phyloP scores from a whole-genome alignment of 2,888 invertebrate genomes.

The Amaurobius ferox region DNA sequence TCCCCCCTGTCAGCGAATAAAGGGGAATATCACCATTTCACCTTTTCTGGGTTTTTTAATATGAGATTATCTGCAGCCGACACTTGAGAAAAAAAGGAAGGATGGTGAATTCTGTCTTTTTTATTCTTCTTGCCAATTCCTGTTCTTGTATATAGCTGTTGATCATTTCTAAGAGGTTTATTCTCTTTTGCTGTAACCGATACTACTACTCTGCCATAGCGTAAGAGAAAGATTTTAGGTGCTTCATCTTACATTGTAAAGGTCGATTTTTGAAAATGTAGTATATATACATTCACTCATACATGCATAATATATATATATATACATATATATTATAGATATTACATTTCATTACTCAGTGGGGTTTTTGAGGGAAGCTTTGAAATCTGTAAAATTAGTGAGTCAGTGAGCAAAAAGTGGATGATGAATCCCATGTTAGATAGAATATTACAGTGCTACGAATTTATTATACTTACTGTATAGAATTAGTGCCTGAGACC shows the following conservation, averaged over 20 bases:
- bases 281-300: constrained; percentile 52
- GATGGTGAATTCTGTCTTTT: constrained; percentile 72
- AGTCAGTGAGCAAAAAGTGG: constrained; percentile 19
- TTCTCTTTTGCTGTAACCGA: constrained; percentile 71
- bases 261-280: constrained; percentile 63
- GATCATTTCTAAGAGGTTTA: constrained; percentile 72
- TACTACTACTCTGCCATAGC: constrained; percentile 71
- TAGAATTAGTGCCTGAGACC: constrained; percentile 49
- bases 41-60: constrained; percentile 68
- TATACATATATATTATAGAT: constrained; percentile 54
- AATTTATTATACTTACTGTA: constrained; percentile 48
- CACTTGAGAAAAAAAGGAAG: constrained; percentile 62
- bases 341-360: constrained; percentile 63
- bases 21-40: constrained; percentile 72
- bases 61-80: constrained; percentile 1
- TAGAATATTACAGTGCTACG: constrained; percentile 48
- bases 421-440: constrained; percentile 46
- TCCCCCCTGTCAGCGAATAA: constrained; percentile 57
- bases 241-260: constrained; percentile 71
- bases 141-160: constrained; percentile 73
- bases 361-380: constrained; percentile 58
- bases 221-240: constrained; percentile 71
- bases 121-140: constrained; percentile 72
- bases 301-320: constrained; percentile 64
- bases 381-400: constrained; percentile 54